A percentile compares a stretch with the other conserved stretches of the same genome.
Evolutionary conservation across 2,888 invertebrate species (phyloP).

Genomic region (Pantelozetes paolii): DNA sequence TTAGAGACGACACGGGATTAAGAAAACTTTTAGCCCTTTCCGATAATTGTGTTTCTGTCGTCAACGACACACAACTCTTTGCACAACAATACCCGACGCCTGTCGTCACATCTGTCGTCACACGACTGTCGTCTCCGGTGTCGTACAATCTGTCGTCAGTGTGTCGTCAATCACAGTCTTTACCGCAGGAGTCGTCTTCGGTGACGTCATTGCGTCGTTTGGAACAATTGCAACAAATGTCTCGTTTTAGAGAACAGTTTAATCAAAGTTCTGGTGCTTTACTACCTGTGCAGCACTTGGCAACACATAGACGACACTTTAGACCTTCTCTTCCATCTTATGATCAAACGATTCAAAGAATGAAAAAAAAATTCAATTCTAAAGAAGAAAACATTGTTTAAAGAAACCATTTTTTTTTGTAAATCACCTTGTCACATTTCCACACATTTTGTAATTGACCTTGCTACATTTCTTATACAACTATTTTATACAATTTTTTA

Average conservation of each 20-base stretch:
- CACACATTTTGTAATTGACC: not conserved
- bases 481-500: slow-evolving; percentile 12
- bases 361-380: slow-evolving; percentile 17
- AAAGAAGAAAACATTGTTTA: slow-evolving; percentile 29
- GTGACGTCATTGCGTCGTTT: slow-evolving; percentile 42
- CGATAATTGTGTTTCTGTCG: slow-evolving; percentile 50
- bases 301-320: too few relatives aligned
- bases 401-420: not conserved
- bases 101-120: not conserved
- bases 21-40: slow-evolving; percentile 85
- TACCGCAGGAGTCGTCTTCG: slow-evolving; percentile 40
- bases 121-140: not conserved
- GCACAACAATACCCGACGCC: not conserved
- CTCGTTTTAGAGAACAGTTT: slow-evolving; percentile 23
- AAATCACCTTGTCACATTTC: not conserved
- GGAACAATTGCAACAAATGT: slow-evolving; percentile 42
- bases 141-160: slow-evolving; percentile 38
- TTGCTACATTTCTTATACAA: not conserved
- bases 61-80: too few relatives aligned
- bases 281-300: too few relatives aligned
- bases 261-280: not conserved
- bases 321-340: slow-evolving; percentile 6
- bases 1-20: slow-evolving; percentile 94
- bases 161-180: slow-evolving; percentile 14
- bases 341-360: slow-evolving; percentile 24